Percentiles rank a stretch among this genome's conserved stretches.
Conservation (phyloP, 2,797 vertebrate genomes). For the Periparus ater region DNA sequence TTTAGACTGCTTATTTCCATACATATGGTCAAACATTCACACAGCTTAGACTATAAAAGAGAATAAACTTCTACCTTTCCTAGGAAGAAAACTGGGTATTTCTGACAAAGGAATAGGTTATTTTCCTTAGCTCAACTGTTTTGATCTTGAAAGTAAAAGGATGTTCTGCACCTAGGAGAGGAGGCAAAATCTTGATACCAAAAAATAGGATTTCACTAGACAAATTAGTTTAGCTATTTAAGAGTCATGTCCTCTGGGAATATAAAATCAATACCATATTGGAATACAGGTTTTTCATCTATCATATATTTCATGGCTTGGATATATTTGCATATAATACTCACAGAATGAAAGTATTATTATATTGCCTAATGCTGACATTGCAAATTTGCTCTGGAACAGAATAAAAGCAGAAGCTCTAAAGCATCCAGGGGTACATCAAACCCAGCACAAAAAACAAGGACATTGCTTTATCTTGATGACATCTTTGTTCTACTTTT, state of each 20-base stretch:
- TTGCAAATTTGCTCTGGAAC: neutral
- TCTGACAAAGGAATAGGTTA: neutral
- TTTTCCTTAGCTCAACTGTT: neutral
- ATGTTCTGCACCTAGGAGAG: neutral
- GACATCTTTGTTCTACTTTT: neutral
- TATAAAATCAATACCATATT: neutral
- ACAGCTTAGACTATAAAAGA: neutral
- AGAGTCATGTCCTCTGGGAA: neutral
- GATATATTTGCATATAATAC: neutral
- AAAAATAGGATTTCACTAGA: neutral
- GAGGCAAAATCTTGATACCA: neutral
- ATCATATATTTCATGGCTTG: neutral
- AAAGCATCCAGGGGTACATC: neutral
- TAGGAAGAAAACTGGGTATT: neutral
- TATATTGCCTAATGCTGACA: neutral
- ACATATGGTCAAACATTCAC: neutral
- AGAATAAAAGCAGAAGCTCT: neutral
- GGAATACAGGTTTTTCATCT: neutral
- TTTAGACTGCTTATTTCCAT: neutral
- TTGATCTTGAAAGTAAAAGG: neutral
- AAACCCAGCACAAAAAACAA: neutral
- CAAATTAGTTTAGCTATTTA: neutral
- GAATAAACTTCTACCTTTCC: neutral
- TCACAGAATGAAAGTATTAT: neutral
- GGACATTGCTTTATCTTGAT: neutral